A percentile compares a stretch with the other conserved stretches of the same genome.
Conservation (phyloP, 2,888 invertebrate species). For the Platerodrilus igneus region DNA sequence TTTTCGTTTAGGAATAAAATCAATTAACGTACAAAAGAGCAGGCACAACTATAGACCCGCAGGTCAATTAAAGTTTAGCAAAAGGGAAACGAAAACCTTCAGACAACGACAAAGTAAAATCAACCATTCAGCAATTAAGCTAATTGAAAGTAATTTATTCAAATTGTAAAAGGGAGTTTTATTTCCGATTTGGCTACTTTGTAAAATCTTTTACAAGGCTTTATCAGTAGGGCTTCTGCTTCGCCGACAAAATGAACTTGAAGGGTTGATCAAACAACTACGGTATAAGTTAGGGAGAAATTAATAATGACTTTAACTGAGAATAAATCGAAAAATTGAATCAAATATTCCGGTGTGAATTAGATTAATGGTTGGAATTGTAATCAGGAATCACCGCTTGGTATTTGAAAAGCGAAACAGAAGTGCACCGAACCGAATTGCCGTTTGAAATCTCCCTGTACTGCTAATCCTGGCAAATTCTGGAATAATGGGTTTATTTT, state of each 20-base stretch:
- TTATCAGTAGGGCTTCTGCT: no score
- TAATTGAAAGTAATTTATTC: slow-evolving; percentile 21
- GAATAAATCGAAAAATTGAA: slow-evolving; percentile 11
- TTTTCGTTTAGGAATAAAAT: no score
- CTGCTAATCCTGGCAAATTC: slow-evolving; percentile 41
- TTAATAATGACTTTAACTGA: no score
- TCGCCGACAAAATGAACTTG: no score
- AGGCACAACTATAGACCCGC: slow-evolving; percentile 19
- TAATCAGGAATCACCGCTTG: slow-evolving; percentile 21
- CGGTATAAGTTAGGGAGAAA: no score
- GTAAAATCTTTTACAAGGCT: no score
- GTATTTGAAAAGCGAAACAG: slow-evolving; percentile 23
- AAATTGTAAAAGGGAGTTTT: slow-evolving; percentile 16
- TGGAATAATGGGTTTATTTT: slow-evolving; percentile 42
- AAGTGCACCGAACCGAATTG: slow-evolving; percentile 33
- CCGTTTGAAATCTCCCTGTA: slow-evolving; percentile 39
- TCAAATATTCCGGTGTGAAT: slow-evolving; percentile 15
- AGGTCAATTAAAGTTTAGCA: slow-evolving; percentile 23
- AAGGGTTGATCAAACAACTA: no score
- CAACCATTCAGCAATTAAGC: slow-evolving; percentile 22
- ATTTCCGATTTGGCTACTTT: slow-evolving; percentile 10
- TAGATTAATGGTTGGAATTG: slow-evolving; percentile 21
- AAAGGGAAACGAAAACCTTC: slow-evolving; percentile 17
- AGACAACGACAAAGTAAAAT: slow-evolving; percentile 22
- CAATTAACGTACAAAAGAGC: no score